Base-by-base conservation (phyloP, 2,888 invertebrate genomes). In the Craniophora ligustri region DNA sequence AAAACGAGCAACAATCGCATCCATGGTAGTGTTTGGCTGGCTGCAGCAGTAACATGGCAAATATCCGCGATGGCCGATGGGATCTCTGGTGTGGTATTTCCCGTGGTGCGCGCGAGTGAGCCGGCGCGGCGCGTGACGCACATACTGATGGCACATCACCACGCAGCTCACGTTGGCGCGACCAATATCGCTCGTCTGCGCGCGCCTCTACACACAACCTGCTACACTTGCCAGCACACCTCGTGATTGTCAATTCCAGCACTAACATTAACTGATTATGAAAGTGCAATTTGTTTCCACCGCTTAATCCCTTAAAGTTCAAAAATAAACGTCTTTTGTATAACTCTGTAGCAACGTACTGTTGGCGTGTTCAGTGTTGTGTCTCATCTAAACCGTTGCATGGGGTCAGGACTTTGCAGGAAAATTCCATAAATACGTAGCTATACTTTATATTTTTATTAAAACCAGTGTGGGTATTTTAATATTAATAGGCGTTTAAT, bases 91-190 rank as follows among this genome's bases (percentile, higher is more conserved):
- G 53, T 60, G 62, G 65, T 70, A 63, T 60, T 65, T 45, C 38
- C 56, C 58, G 59, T 40, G 54, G 49, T 30, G 50, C 35, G 47
- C 38, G 60, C 66, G 71, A 62, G 66, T 47, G 47, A 44, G 14
- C 45, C 46, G 23, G 46, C 18, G 5, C 28, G 38, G 54, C 28
- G 53, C 72, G 72, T 72, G 75, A 38, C 40, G n/a, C 41, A 47
- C 74, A 66, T 71, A 74, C 71, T 50, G 67, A 71, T 66, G 47
- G 26, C 31, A 13, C 51, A 60, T 68, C 57, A 46, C 40, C 42
- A 72, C 32, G 30, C 74, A 15, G 32, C 53, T 69, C 70, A 73
- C 66, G 70, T 60, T 48, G 41, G 8, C 19, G 14, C 26, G 34
- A 14, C 39, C 45, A 49, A 19, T 56, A 56, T 32, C 28, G 40